These are phyloP conservation scores for Atethmia centrago DNA, from an alignment of 2,888 invertebrate species.

Conservation along the genomic window DNA sequence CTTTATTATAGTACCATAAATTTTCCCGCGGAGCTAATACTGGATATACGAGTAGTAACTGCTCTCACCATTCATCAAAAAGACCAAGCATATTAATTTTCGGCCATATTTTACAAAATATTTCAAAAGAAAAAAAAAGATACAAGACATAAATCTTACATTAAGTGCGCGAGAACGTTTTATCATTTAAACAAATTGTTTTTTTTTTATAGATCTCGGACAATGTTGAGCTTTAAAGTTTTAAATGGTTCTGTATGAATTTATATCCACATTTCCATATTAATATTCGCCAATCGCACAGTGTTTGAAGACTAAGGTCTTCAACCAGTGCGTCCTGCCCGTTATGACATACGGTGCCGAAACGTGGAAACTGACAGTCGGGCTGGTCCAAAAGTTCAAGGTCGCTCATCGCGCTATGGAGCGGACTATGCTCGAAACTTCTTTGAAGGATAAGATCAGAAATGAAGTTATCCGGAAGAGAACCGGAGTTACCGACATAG, in stretches of 20 bases:
- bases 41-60: not conserved
- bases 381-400: too few relatives aligned
- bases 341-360: too few relatives aligned
- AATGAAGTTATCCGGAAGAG: too few relatives aligned
- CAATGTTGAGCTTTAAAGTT: not conserved
- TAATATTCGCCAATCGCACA: too few relatives aligned
- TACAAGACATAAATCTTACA: constrained; percentile 25
- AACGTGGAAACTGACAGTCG: too few relatives aligned
- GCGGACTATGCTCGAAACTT: too few relatives aligned
- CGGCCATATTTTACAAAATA: constrained; percentile 13
- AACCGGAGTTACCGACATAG: too few relatives aligned
- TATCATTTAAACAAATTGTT: constrained; percentile 44
- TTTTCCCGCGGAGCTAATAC: not conserved
- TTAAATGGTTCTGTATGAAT: not conserved
- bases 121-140: constrained; percentile 21
- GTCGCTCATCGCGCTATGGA: too few relatives aligned
- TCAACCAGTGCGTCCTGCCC: too few relatives aligned
- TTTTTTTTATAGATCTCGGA: constrained; percentile 11
- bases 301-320: too few relatives aligned
- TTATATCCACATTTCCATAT: not conserved
- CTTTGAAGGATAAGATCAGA: too few relatives aligned
- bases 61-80: constrained; percentile 20
- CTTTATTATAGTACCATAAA: not conserved
- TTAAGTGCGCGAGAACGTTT: constrained; percentile 31
- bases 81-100: constrained; percentile 22